phyloP scores from a whole-genome alignment of 2,888 invertebrate genomes.

The Drosophila nr. medialis region DNA sequence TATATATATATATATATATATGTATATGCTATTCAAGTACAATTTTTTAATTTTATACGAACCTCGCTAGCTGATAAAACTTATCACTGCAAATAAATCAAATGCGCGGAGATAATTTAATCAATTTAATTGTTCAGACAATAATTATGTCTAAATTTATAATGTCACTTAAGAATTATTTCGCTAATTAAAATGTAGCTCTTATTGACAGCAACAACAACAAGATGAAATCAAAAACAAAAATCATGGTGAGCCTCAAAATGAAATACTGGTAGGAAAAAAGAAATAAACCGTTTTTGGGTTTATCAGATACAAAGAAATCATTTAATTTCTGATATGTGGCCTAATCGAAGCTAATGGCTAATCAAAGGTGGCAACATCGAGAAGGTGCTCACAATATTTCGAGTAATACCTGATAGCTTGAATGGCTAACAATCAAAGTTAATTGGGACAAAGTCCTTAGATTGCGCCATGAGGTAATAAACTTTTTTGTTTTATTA shows the following conservation, averaged over 20 bases:
- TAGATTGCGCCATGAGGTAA: conserved; percentile 11
- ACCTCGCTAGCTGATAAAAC: conserved; percentile 36
- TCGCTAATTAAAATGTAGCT: conserved; percentile 75
- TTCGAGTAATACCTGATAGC: conserved; percentile 30
- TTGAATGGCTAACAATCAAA: conserved; percentile 49
- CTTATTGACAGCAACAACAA: conserved; percentile 33
- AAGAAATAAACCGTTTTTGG: conserved; percentile 4
- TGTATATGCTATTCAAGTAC: conserved; percentile 31
- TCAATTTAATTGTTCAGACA: conserved; percentile 76
- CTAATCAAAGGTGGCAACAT: conserved; percentile 52
- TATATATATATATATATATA: not conserved
- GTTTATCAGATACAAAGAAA: conserved; percentile 32
- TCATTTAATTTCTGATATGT: conserved; percentile 45
- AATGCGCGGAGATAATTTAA: conserved; percentile 68
- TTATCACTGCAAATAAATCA: conserved; percentile 71
- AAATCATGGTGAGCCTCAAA: conserved; percentile 70
- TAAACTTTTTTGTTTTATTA: conserved; percentile 6
- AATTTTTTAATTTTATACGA: conserved; percentile 51
- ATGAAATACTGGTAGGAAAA: conserved; percentile 5
- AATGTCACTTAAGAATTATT: conserved; percentile 77
- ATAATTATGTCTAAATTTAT: conserved; percentile 79
- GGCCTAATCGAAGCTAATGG: conserved; percentile 57
- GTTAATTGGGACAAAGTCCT: conserved; percentile 54
- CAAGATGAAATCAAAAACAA: conserved; percentile 36
- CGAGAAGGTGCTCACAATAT: conserved; percentile 11